Conservation (phyloP, 2,888 invertebrate species). For the Lamellibrachia columna region DNA sequence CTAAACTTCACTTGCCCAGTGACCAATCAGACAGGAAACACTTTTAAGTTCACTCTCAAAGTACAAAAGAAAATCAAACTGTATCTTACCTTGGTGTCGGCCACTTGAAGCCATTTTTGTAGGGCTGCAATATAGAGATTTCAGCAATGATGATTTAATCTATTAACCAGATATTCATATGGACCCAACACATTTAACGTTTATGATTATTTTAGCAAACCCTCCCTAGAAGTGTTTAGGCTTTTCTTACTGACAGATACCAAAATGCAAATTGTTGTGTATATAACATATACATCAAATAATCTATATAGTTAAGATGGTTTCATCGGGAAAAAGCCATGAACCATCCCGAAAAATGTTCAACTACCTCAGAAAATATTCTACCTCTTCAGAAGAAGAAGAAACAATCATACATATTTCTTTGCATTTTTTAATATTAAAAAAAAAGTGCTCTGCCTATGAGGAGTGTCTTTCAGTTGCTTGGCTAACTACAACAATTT, state of each 20-base stretch:
- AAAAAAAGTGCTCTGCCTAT: background rate
- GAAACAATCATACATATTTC: background rate
- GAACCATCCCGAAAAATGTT: too few relatives aligned
- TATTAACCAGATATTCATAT: background rate
- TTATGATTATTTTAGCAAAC: too few relatives aligned
- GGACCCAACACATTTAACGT: background rate
- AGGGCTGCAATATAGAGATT: constrained; percentile 50
- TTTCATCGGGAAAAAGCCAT: too few relatives aligned
- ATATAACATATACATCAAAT: too few relatives aligned
- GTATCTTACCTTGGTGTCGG: constrained; percentile 55
- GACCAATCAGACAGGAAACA: background rate
- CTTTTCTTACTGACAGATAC: too few relatives aligned
- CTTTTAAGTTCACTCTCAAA: constrained; percentile 11
- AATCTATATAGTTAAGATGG: background rate
- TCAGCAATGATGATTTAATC: background rate
- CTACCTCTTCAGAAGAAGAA: background rate
- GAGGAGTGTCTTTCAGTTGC: background rate
- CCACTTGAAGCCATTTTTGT: constrained; percentile 64
- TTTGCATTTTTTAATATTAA: background rate
- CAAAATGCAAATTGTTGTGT: too few relatives aligned
- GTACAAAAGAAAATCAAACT: background rate
- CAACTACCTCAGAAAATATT: background rate
- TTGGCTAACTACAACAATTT: background rate
- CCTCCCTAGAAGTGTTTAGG: too few relatives aligned
- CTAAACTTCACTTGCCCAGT: too few relatives aligned